Base-by-base conservation (phyloP, 2,113 vertebrate species). In the Neotragus moschatus region DNA sequence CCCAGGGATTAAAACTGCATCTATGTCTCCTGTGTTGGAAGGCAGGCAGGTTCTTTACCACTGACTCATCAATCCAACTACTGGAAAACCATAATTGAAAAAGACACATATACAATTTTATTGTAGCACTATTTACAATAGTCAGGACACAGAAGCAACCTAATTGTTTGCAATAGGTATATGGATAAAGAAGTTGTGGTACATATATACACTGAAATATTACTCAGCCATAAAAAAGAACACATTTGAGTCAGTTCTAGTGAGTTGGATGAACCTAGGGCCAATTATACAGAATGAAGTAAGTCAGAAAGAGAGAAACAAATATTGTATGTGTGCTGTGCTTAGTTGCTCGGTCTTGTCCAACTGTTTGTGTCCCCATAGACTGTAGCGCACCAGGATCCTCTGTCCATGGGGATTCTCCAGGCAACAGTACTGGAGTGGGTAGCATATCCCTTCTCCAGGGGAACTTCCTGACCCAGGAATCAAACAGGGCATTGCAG, bases 131-230 rank as follows among this genome's bases (percentile, higher is more conserved):
- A 11, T 36, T 66, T 36, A 66, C 33, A 66, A 5, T 66, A 36
- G 63, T 66, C 61, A 66, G 33, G 17, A 36, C n/a, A 36, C 8
- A 8, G 17, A 66, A 19, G 8, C 63, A 66, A 36, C 17, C 7
- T 19, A n/a, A 17, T 14, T 66, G 63, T 66, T 33, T 19, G 17
- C 0, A 17, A 5, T 17, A 66, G 8, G 8, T 21, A 10, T n/a
- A 36, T 66, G 63, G 63, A 66, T 66, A 36, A 36, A 66, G 63
- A 66, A 66, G 33, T n/a, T 66, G 33, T 66, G 63, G 63, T 10
- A 66, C 63, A 66, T 21, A 66, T 36, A 36, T 66, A 66, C 33
- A 36, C 16, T 36, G 33, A 66, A 66, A 36, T 36, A 66, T 36
- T 66, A 21, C 17, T 66, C 63, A 66, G 15, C 17, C 33, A 5